These are phyloP conservation scores for Phocoena phocoena DNA, from an alignment of 2,113 vertebrate species.

Conservation along the genomic window DNA sequence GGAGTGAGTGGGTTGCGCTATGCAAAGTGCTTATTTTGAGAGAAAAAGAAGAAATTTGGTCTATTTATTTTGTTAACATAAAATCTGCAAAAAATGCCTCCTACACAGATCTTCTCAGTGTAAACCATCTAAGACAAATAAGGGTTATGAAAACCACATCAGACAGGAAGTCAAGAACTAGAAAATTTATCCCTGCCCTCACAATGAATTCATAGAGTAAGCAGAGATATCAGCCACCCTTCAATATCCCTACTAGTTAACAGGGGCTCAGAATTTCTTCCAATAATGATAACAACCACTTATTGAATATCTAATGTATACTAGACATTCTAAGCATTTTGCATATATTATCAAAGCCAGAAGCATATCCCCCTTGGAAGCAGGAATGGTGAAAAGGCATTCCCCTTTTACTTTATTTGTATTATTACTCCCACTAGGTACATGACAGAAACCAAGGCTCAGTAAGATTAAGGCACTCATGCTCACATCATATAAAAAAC, in stretches of 20 bases:
- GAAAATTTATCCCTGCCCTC: not conserved
- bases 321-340: not conserved
- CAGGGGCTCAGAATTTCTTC: not conserved
- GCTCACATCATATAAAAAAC: not conserved
- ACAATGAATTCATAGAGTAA: not conserved
- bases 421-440: not conserved
- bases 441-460: not conserved
- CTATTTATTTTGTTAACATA: constrained; percentile 22
- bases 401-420: not conserved
- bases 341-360: not conserved
- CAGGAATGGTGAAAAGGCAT: not conserved
- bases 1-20: not conserved
- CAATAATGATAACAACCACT: not conserved
- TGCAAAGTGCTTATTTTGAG: not conserved
- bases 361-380: not conserved
- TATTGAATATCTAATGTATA: not conserved
- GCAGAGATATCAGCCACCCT: not conserved
- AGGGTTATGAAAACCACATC: not conserved
- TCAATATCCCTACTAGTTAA: not conserved
- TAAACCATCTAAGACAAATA: not conserved
- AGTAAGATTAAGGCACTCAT: not conserved
- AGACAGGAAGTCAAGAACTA: not conserved
- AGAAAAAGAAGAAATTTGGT: not conserved
- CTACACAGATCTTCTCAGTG: not conserved
- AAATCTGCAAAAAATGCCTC: not conserved